Conservation (phyloP, 2,797 vertebrate genomes). For the Gallinago stenura region DNA sequence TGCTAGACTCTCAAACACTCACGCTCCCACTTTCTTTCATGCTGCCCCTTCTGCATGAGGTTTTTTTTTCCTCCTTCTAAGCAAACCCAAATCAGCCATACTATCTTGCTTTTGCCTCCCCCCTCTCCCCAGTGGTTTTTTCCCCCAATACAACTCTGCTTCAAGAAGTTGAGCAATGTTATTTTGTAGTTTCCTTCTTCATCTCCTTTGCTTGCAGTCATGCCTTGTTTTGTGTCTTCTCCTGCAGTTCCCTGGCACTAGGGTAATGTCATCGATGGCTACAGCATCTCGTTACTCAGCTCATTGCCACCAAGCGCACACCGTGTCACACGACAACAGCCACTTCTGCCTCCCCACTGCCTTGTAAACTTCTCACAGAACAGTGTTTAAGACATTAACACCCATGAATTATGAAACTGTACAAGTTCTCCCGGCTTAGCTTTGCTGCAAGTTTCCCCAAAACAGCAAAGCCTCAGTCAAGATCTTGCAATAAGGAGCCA, state of each 20-base stretch:
- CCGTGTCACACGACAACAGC: accelerated
- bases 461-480: neutral
- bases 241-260: neutral
- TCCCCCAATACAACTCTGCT: neutral
- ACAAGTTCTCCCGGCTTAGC: neutral
- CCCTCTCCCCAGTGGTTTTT: neutral
- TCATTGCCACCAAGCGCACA: neutral
- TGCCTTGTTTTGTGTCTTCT: neutral
- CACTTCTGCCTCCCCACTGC: neutral
- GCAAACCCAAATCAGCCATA: neutral
- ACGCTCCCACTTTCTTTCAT: accelerated
- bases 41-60: neutral
- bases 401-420: conserved; percentile 1
- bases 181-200: neutral
- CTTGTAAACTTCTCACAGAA: neutral
- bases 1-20: neutral
- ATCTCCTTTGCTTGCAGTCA: neutral
- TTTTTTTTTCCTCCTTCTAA: neutral
- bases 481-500: neutral
- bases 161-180: neutral
- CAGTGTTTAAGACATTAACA: neutral
- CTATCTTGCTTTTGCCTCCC: neutral
- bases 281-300: neutral
- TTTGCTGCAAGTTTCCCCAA: neutral
- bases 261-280: too few species aligned